phyloP scores from a whole-genome alignment of 1,140 invertebrate genomes.

The Listronotus oregonensis region DNA sequence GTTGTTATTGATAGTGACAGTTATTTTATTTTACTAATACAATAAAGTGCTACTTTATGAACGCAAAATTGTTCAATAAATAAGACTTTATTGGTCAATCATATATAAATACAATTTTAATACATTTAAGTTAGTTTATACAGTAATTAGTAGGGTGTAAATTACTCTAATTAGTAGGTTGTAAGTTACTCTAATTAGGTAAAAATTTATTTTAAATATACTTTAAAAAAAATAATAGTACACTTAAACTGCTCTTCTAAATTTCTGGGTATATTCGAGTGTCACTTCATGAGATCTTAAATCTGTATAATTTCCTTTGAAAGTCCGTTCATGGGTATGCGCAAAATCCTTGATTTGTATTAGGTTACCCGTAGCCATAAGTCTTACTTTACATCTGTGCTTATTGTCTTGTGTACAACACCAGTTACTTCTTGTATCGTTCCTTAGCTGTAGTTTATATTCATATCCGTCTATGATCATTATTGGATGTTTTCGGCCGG shows the following conservation, averaged over 20 bases:
- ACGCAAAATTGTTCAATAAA: no score
- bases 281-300: conserved; percentile 15
- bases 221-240: no score
- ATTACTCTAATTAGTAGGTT: no score
- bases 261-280: conserved; percentile 17
- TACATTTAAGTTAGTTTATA: no score
- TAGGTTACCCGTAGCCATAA: conserved; percentile 32
- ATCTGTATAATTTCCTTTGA: conserved; percentile 24
- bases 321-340: conserved; percentile 39
- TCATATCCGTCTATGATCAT: conserved; percentile 38
- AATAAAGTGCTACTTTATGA: no score
- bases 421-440: conserved; percentile 31
- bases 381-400: conserved; percentile 37
- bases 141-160: no score
- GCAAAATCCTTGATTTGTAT: conserved; percentile 31
- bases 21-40: no score
- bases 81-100: no score
- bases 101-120: no score
- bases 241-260: conserved; percentile 6
- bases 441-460: conserved; percentile 33
- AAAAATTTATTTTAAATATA: no score
- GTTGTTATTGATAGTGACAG: no score
- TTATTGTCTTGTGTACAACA: conserved; percentile 33
- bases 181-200: no score
- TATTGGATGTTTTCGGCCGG: conserved; percentile 37